phyloP scores from a whole-genome alignment of 2,797 vertebrate species.

The Gobio occitaniae region DNA sequence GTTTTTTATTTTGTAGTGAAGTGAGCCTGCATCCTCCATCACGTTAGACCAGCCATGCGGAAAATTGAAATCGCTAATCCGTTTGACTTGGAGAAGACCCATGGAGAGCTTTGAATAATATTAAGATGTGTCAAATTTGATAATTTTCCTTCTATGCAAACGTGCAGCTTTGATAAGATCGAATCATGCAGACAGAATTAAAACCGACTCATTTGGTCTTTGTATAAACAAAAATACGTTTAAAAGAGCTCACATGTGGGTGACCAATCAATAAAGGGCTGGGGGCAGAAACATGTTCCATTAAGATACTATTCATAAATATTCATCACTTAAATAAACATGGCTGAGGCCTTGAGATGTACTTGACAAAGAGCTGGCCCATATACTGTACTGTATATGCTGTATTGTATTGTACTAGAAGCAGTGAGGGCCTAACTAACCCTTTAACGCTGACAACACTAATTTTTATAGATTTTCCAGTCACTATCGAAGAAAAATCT shows the following conservation, averaged over 20 bases:
- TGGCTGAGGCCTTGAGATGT: not conserved
- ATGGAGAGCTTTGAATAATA: slow-evolving; percentile 43
- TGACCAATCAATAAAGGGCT: slow-evolving; percentile 1
- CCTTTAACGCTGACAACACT: too few species aligned
- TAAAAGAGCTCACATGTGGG: slow-evolving; percentile 2
- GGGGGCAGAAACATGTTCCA: not conserved
- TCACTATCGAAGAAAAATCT: too few species aligned
- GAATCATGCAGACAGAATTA: slow-evolving; percentile 3
- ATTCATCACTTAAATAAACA: not conserved
- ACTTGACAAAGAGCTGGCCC: not conserved
- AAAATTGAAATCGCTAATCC: slow-evolving; percentile 68
- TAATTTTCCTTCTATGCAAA: slow-evolving; percentile 33
- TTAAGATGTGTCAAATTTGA: slow-evolving; percentile 42
- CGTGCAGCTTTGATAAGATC: slow-evolving; percentile 31
- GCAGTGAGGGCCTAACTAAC: not conserved
- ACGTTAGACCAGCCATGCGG: slow-evolving; percentile 61
- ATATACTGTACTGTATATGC: not conserved
- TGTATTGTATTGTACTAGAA: not conserved
- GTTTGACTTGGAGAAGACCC: slow-evolving; percentile 29
- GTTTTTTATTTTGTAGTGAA: slow-evolving; percentile 3
- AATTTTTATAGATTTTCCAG: too few species aligned
- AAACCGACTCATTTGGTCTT: slow-evolving; percentile 34
- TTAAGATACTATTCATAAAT: not conserved
- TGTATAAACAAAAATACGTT: slow-evolving; percentile 7
- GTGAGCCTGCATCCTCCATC: slow-evolving; percentile 45